These are phyloP conservation scores for Odontomachus brunneus DNA, from an alignment of 1,140 invertebrate genomes.

Conservation along the genomic window DNA sequence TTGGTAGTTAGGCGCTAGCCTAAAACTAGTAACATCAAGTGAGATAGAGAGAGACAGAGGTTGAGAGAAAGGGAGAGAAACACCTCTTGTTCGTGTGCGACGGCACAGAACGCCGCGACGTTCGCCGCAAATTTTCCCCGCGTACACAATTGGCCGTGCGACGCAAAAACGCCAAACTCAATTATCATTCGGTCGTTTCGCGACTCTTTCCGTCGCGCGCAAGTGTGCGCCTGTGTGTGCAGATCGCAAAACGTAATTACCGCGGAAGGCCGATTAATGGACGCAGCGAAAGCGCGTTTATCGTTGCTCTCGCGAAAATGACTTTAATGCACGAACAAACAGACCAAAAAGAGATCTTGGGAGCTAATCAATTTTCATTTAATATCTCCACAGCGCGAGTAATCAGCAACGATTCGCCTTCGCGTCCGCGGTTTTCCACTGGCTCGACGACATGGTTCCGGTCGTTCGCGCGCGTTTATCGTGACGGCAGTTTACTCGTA, in stretches of 20 bases:
- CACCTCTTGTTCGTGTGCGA: neutral
- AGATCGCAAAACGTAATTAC: neutral
- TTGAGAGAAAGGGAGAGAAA: no score
- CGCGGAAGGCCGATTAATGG: neutral
- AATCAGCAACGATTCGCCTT: conserved; percentile 4
- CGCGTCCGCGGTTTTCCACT: no score
- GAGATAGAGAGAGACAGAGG: neutral
- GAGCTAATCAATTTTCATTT: conserved; percentile 29
- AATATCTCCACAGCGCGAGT: neutral
- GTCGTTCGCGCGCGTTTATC: neutral
- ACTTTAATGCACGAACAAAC: neutral
- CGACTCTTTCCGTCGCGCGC: conserved; percentile 7
- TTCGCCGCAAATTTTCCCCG: neutral
- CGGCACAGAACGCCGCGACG: neutral
- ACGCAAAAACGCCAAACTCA: conserved; percentile 21
- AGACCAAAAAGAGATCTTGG: no score
- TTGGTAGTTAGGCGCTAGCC: no score
- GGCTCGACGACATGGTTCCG: neutral
- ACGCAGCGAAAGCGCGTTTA: neutral
- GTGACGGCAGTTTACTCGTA: neutral
- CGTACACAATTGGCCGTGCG: neutral
- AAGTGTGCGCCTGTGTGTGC: no score
- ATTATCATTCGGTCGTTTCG: neutral
- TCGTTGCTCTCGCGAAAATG: neutral
- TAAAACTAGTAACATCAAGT: no score